These are phyloP conservation scores for Cylloceria caligata DNA, from an alignment of 2,888 invertebrate species.

Conservation along the genomic window DNA sequence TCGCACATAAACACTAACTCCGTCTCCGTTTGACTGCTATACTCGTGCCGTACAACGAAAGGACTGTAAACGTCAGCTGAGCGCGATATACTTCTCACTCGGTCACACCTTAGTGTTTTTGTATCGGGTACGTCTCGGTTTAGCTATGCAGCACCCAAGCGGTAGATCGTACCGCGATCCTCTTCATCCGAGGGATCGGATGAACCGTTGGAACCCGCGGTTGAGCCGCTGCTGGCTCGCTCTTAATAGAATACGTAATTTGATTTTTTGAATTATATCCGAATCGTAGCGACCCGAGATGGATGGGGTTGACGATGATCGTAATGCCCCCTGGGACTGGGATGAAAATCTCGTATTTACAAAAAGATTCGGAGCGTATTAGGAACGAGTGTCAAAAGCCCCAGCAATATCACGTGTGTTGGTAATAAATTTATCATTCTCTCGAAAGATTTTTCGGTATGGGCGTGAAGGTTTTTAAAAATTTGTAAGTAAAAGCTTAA, in stretches of 20 bases:
- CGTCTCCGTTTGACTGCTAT: conserved; percentile 22
- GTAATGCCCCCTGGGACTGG: neutral
- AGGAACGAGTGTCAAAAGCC: neutral
- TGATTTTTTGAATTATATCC: conserved; percentile 76
- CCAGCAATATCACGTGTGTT: conserved; percentile 15
- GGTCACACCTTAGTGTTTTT: conserved; percentile 13
- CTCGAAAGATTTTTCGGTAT: conserved; percentile 62
- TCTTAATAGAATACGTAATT: conserved; percentile 83
- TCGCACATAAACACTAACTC: conserved; percentile 43
- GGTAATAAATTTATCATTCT: conserved; percentile 79
- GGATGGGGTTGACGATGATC: conserved; percentile 6
- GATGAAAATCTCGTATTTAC: conserved; percentile 22
- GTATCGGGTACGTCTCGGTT: conserved; percentile 20
- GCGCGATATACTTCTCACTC: conserved; percentile 63
- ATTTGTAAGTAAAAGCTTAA: neutral
- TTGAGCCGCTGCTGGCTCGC: conserved; percentile 68
- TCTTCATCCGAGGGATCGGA: conserved; percentile 11
- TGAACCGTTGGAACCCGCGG: conserved; percentile 18
- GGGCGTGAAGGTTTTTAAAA: neutral
- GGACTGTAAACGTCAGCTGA: conserved; percentile 69
- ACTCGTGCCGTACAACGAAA: conserved; percentile 64
- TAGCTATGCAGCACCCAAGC: conserved; percentile 21
- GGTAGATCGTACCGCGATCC: conserved; percentile 47
- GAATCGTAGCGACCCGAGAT: conserved; percentile 36
- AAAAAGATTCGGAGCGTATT: conserved; percentile 7